phyloP scores from a whole-genome alignment of 1,140 invertebrate species.

The Oryzaephilus surinamensis region DNA sequence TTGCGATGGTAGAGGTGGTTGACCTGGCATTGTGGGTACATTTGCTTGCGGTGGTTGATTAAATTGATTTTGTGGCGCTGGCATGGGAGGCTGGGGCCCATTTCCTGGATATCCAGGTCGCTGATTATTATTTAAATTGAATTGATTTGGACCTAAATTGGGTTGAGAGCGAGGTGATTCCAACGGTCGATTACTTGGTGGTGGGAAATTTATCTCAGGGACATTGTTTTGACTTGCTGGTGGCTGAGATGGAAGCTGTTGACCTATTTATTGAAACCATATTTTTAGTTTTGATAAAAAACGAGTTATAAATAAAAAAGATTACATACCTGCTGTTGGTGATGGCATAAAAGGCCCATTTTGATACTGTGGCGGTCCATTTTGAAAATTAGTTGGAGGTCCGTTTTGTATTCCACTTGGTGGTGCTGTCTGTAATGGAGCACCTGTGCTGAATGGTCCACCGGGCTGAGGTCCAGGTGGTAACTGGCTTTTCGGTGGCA shows the following conservation, averaged over 20 bases:
- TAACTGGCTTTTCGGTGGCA: conserved; percentile 26
- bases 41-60: conserved; percentile 25
- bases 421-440: conserved; percentile 11
- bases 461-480: conserved; percentile 24
- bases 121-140: not conserved
- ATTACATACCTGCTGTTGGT: conserved; percentile 1
- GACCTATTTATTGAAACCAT: not conserved
- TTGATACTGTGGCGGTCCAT: conserved; percentile 16
- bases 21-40: not conserved
- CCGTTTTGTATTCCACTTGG: conserved; percentile 11
- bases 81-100: conserved; percentile 29
- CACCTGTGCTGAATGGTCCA: conserved; percentile 7
- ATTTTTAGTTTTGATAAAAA: not conserved
- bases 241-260: not conserved
- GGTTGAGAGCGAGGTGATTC: not conserved
- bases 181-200: not conserved
- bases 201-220: not conserved
- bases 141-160: not conserved
- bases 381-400: conserved; percentile 12
- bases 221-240: no score
- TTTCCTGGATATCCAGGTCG: not conserved
- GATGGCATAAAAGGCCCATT: conserved; percentile 11
- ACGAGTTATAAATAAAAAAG: not conserved
- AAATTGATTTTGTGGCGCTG: conserved; percentile 29
- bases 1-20: not conserved